Percentiles rank a stretch among this genome's conserved stretches.
These are phyloP conservation scores for Ferrisia virgata DNA, from an alignment of 2,888 invertebrate genomes.

Conservation along the genomic window DNA sequence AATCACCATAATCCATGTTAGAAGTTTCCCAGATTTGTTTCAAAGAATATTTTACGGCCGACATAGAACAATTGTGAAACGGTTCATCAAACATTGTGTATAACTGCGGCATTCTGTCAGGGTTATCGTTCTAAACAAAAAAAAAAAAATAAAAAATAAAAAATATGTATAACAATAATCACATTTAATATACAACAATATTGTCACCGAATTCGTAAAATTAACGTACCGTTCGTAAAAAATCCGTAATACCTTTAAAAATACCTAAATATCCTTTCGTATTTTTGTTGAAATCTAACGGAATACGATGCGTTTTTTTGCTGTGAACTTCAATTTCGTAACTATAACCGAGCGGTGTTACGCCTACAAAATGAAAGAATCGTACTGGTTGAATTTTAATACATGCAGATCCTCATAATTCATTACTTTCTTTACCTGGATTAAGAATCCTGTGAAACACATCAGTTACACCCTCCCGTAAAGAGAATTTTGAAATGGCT, in stretches of 20 bases:
- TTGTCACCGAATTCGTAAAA: no score
- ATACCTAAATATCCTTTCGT: not conserved
- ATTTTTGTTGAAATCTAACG: not conserved
- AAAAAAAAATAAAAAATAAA: not conserved
- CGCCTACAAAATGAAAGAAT: not conserved
- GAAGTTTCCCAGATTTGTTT: not conserved
- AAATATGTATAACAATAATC: not conserved
- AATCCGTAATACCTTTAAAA: not conserved
- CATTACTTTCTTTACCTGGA: not conserved
- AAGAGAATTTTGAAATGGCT: not conserved
- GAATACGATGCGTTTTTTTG: constrained; percentile 31
- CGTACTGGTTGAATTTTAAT: not conserved
- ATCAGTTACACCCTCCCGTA: not conserved
- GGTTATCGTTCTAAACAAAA: not conserved
- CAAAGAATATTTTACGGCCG: not conserved
- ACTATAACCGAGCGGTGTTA: not conserved
- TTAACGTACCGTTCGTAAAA: not conserved
- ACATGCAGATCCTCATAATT: not conserved
- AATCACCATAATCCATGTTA: not conserved
- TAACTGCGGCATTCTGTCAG: not conserved
- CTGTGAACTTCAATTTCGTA: not conserved
- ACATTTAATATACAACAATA: not conserved
- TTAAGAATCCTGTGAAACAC: not conserved
- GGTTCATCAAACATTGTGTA: constrained; percentile 11
- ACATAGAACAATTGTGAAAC: not conserved